phyloP scores from a whole-genome alignment of 92 coral and sea anemone genomes.

The Epizoanthus rinbou region DNA sequence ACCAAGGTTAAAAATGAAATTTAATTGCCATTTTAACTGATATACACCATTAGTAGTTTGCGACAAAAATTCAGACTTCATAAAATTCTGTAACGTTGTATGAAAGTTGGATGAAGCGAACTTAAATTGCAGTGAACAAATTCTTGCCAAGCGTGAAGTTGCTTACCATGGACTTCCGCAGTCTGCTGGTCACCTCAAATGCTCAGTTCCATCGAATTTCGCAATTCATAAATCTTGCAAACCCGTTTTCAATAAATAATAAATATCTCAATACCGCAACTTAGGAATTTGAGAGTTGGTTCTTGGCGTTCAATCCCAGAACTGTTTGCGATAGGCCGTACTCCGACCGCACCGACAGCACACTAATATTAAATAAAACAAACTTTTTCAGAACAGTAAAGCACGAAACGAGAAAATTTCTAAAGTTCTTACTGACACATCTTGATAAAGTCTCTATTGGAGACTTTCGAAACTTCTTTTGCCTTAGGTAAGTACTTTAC shows the following conservation, averaged over 20 bases:
- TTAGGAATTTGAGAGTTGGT: background rate
- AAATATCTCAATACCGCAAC: constrained; percentile 28
- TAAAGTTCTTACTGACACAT: background rate
- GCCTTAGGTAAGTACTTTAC: background rate
- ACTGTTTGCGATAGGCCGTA: background rate
- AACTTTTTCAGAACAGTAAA: background rate
- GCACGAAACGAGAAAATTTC: background rate
- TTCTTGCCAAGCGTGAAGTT: background rate
- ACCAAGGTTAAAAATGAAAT: background rate
- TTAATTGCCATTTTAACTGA: background rate
- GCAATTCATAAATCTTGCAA: constrained; percentile 27
- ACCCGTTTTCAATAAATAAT: constrained; percentile 37
- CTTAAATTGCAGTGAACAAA: background rate
- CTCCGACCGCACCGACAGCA: constrained; percentile 7
- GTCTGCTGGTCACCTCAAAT: constrained; percentile 2
- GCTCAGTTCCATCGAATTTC: constrained; percentile 29
- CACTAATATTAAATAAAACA: background rate
- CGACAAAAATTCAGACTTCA: background rate
- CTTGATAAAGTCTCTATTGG: background rate
- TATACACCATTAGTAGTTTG: background rate
- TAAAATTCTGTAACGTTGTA: background rate
- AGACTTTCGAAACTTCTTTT: background rate
- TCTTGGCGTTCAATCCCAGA: background rate
- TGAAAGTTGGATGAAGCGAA: background rate
- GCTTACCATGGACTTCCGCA: background rate